Evolutionary conservation across 2,888 invertebrate species (phyloP).

Genomic region (Sarcophaga carnaria): DNA sequence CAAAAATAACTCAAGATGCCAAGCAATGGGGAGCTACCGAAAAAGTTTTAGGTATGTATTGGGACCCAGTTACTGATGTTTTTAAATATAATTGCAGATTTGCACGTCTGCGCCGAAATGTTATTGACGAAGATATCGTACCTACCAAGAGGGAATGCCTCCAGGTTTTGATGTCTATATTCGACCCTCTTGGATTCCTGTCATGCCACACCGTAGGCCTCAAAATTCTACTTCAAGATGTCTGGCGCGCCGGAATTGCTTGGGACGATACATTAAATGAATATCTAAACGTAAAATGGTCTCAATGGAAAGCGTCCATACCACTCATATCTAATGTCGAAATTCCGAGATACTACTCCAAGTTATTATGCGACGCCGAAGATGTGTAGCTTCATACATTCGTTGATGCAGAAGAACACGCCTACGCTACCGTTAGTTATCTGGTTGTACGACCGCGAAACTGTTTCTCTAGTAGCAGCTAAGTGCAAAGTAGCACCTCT

Average conservation of each 20-base stretch:
- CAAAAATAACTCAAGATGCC: neutral
- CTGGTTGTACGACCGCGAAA: conserved; percentile 4
- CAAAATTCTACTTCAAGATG: conserved; percentile 55
- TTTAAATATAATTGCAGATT: conserved; percentile 66
- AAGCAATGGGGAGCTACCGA: conserved; percentile 42
- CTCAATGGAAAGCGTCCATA: conserved; percentile 46
- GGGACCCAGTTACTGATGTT: conserved; percentile 55
- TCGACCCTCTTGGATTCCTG: conserved; percentile 62
- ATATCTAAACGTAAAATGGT: conserved; percentile 43
- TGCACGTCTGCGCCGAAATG: conserved; percentile 49
- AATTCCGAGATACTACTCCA: conserved; percentile 41
- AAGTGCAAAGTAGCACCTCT: conserved; percentile 58
- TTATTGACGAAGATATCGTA: conserved; percentile 14
- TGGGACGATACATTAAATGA: conserved; percentile 12
- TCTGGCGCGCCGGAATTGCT: conserved; percentile 50
- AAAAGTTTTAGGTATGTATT: conserved; percentile 63
- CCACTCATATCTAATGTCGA: conserved; percentile 14
- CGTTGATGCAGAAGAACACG: conserved; percentile 52
- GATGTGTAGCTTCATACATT: conserved; percentile 42
- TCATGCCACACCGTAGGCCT: conserved; percentile 41
- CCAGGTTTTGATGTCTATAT: conserved; percentile 22
- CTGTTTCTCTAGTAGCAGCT: conserved; percentile 52
- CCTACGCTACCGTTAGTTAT: conserved; percentile 52
- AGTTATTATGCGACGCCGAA: too few species aligned
- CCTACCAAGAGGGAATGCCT: conserved; percentile 64